These are phyloP conservation scores for Crotalus tigris DNA, from an alignment of 2,113 vertebrate species.

Conservation along the genomic window DNA sequence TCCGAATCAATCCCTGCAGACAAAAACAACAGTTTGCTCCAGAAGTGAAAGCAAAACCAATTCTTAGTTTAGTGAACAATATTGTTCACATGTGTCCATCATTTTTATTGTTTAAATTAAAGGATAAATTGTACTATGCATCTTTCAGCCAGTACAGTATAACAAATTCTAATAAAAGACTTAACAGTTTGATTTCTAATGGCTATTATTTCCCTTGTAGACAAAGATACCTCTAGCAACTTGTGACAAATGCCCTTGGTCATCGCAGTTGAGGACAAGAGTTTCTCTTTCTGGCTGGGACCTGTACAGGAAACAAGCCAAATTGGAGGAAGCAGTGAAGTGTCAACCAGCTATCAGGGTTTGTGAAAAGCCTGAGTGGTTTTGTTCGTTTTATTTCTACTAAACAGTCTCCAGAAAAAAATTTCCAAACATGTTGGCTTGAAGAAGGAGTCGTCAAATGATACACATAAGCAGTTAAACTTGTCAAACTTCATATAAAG, in stretches of 20 bases:
- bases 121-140: neutral
- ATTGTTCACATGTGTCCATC: neutral
- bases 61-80: neutral
- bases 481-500: neutral
- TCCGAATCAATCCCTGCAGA: neutral
- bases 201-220: neutral
- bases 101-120: neutral
- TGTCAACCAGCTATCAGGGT: neutral
- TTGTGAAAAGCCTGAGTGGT: neutral
- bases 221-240: neutral
- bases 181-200: neutral
- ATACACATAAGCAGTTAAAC: neutral
- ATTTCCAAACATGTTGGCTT: neutral
- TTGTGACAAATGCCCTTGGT: neutral
- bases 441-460: neutral
- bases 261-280: neutral
- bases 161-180: conserved; percentile 13
- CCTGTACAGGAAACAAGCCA: neutral
- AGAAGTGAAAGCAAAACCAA: neutral
- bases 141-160: neutral
- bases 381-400: neutral
- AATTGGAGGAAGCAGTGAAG: neutral
- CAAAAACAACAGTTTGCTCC: neutral
- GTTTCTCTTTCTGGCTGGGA: neutral
- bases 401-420: neutral